Evolutionary conservation across 1,140 invertebrate species (phyloP), one percentile per base, ranked within the genome.

Genomic region (Lordiphosa mommai): DNA sequence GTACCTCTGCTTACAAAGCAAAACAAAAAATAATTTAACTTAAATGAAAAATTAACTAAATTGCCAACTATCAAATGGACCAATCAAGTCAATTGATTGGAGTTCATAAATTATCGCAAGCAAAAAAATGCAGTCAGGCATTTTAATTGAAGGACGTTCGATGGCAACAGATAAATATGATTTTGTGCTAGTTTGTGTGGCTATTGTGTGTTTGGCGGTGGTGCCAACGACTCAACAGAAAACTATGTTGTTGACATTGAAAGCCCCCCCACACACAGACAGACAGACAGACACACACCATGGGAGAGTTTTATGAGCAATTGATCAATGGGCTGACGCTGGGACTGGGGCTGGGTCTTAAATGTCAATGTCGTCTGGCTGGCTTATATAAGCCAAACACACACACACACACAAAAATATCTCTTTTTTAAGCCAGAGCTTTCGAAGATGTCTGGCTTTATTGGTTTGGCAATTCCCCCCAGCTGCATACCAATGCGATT

Each of bases 91-190:
- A 27, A 27, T 27, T 27, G 23, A 27, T 53, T 60, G 53, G 14
- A 20, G 8, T 13, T 29, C n/a, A 20, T 20, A 27, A 44, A 27
- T 6, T 1, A 48, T 16, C 36, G 23, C 13, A 20, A 43, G 23
- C 13, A 20, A 23, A 58, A 70, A 63, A 70, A 61, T 70, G 67
- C 67, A 63, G 66, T 70, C 50, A 33, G 67, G 30, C 32, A 71
- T 72, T 65, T 73, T 40, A 74, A 74, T 74, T 74, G 70, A 73
- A 73, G 64, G 71, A 73, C 70, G 64, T 38, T 57, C n/a, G 58
- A 51, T 36, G 38, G 51, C 50, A 57, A 49, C 55, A 50, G 33
- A 63, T 46, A 63, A 41, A 49, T 50, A 67, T 51, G 46, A 68
- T 30, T 58, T 46, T 51, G 64, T 50, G 55, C 41, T 69, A 48